These are phyloP conservation scores for Carassius carassius DNA, from an alignment of 2,113 vertebrate species.

Conservation along the genomic window DNA sequence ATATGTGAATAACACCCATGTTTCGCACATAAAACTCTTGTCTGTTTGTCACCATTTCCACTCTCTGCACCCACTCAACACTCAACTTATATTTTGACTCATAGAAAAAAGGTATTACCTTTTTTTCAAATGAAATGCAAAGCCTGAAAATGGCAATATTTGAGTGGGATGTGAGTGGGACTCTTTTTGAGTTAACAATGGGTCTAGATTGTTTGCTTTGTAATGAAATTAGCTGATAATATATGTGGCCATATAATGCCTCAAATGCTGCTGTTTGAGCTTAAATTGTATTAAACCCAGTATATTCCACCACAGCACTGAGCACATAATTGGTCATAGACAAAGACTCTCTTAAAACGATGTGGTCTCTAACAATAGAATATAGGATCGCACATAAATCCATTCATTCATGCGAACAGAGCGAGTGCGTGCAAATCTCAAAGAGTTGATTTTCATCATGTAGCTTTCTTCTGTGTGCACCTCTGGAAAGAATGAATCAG, in stretches of 20 bases:
- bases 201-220: neutral
- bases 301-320: neutral
- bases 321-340: neutral
- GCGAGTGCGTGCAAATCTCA: neutral
- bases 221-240: neutral
- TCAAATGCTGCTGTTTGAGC: neutral
- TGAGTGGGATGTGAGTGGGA: neutral
- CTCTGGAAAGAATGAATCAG: conserved; percentile 64
- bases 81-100: conserved; percentile 55
- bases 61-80: conserved; percentile 58
- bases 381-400: neutral
- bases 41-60: conserved; percentile 67
- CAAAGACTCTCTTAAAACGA: neutral
- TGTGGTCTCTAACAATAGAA: neutral
- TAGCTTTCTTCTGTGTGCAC: conserved; percentile 22
- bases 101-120: conserved; percentile 64
- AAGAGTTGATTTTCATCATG: conserved; percentile 9
- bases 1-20: conserved; percentile 66
- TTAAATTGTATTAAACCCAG: neutral
- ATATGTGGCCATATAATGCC: neutral
- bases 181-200: neutral
- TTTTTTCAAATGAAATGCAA: conserved; percentile 44
- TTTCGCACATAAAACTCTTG: conserved; percentile 74
- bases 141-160: neutral
- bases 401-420: neutral